phyloP scores from a whole-genome alignment of 1,140 invertebrate species.

The Plutomurus gul region DNA sequence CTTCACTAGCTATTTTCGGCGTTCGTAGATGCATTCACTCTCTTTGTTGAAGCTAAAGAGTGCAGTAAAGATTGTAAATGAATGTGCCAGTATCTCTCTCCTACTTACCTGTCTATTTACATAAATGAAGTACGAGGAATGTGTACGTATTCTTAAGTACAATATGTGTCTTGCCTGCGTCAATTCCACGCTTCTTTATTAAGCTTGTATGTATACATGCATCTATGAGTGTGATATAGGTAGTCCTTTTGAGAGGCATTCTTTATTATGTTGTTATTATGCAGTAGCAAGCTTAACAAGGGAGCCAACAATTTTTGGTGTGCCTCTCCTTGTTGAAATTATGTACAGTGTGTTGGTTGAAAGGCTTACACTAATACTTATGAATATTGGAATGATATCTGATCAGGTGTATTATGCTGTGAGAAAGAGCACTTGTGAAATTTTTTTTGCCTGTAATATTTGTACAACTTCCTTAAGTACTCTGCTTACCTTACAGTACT shows the following conservation, averaged over 20 bases:
- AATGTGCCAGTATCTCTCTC: no score
- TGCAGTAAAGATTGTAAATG: not conserved
- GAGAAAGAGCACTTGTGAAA: not conserved
- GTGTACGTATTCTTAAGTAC: no score
- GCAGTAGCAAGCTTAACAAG: slow-evolving; percentile 17
- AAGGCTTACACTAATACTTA: not conserved
- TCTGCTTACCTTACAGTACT: no score
- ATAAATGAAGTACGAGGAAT: no score
- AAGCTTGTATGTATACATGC: no score
- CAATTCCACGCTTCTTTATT: no score
- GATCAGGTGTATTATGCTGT: no score
- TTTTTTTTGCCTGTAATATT: not conserved
- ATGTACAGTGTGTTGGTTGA: not conserved
- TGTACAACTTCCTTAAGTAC: not conserved
- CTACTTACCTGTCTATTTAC: no score
- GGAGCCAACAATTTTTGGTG: not conserved
- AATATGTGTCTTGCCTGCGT: no score
- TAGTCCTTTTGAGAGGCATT: no score
- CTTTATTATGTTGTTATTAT: slow-evolving; percentile 20
- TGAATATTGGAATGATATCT: not conserved
- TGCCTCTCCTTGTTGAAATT: not conserved
- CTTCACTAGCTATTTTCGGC: slow-evolving; percentile 31
- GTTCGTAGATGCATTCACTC: not conserved
- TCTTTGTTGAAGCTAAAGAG: not conserved
- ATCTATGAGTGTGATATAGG: no score